phyloP scores from a whole-genome alignment of 1,140 invertebrate genomes.

The Drosophila lowei region DNA sequence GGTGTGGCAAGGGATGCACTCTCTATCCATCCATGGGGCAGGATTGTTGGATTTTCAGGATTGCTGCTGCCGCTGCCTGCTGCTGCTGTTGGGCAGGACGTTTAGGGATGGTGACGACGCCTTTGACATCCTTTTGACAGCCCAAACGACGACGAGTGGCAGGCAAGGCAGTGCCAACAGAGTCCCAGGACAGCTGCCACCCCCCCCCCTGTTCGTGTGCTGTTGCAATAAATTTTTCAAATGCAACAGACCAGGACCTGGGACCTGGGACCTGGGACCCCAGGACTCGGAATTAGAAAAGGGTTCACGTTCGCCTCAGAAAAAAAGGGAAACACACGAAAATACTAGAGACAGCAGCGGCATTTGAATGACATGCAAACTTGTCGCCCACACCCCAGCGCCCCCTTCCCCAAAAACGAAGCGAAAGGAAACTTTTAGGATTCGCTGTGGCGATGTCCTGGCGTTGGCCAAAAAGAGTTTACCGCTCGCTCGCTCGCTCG shows the following conservation, averaged over 20 bases:
- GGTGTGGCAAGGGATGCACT: slow-evolving; percentile 19
- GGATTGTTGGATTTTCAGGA: no score
- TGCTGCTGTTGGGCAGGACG: no score
- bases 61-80: no score
- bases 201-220: slow-evolving; percentile 48
- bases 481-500: slow-evolving; percentile 24
- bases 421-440: not conserved
- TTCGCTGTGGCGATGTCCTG: not conserved
- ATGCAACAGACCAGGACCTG: slow-evolving; percentile 58
- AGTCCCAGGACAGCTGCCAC: slow-evolving; percentile 51
- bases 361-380: slow-evolving; percentile 75
- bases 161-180: slow-evolving; percentile 32
- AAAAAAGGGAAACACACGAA: slow-evolving; percentile 2
- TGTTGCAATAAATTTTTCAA: slow-evolving; percentile 73
- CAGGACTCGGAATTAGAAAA: slow-evolving; percentile 55
- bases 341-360: slow-evolving; percentile 46
- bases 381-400: slow-evolving; percentile 40
- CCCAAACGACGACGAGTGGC: slow-evolving; percentile 26
- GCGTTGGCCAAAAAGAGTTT: slow-evolving; percentile 44
- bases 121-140: slow-evolving; percentile 80
- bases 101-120: slow-evolving; percentile 56
- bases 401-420: no score
- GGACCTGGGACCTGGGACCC: not conserved
- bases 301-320: slow-evolving; percentile 45
- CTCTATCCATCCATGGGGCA: slow-evolving; percentile 7